Evolutionary conservation across 2,888 invertebrate genomes (phyloP).

Genomic region (Agrilus mali): DNA sequence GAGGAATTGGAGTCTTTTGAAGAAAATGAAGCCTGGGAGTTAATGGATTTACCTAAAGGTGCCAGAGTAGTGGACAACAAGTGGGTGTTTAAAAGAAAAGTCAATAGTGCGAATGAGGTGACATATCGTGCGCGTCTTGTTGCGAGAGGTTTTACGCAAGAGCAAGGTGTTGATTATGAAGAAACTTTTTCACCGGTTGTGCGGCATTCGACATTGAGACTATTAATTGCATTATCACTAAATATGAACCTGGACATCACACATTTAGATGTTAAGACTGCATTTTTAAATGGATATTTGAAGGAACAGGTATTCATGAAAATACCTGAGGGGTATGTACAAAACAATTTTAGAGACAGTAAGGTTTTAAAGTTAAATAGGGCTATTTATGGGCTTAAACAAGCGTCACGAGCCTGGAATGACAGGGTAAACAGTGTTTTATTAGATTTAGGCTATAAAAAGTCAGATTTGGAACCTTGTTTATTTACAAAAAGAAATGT

Average conservation of each 20-base stretch:
- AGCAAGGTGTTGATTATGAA: conserved; percentile 10
- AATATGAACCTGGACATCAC: conserved; percentile 12
- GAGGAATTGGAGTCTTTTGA: too few species aligned
- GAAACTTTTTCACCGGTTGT: conserved; percentile 13
- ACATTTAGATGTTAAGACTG: conserved; percentile 18
- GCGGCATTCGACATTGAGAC: conserved; percentile 9
- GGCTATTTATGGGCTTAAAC: too few species aligned
- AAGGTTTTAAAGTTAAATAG: too few species aligned
- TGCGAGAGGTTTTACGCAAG: conserved; percentile 14
- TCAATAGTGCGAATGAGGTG: conserved; percentile 12
- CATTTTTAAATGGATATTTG: conserved; percentile 17
- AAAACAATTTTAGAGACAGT: too few species aligned
- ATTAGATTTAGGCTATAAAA: too few species aligned
- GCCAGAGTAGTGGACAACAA: conserved; percentile 18
- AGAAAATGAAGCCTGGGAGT: conserved; percentile 20
- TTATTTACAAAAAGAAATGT: too few species aligned
- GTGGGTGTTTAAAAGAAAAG: conserved; percentile 20
- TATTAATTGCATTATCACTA: conserved; percentile 13
- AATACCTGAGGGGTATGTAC: too few species aligned
- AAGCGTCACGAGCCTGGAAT: too few species aligned
- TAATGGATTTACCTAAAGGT: conserved; percentile 14
- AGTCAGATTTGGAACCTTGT: too few species aligned
- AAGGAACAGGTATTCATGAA: too few species aligned
- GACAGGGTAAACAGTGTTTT: too few species aligned
- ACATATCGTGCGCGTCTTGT: conserved; percentile 9